phyloP scores from a whole-genome alignment of 2,888 invertebrate species.

The Blastobasis lacticolella region DNA sequence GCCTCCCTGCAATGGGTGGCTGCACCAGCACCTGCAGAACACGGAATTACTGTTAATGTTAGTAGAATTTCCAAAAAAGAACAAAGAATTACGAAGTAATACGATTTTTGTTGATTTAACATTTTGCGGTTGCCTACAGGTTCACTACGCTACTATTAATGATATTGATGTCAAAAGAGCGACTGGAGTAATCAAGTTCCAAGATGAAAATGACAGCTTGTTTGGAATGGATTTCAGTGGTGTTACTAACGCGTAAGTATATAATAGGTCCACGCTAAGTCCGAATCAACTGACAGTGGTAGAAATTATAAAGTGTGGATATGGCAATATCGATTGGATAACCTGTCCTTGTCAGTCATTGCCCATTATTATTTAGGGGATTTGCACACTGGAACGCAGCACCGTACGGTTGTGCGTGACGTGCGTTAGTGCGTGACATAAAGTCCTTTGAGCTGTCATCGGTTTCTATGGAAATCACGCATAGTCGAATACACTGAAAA shows the following conservation, averaged over 20 bases:
- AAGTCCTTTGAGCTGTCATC: no score
- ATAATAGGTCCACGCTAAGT: no score
- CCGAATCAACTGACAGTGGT: no score
- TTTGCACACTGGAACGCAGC: no score
- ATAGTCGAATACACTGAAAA: no score
- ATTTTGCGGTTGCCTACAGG: slow-evolving; percentile 7
- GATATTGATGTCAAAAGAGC: slow-evolving; percentile 26
- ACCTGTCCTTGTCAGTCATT: no score
- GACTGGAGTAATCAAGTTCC: slow-evolving; percentile 15
- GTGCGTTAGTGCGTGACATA: no score
- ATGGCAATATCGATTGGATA: no score
- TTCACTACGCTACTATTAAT: slow-evolving; percentile 20
- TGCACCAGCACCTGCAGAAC: slow-evolving; percentile 10
- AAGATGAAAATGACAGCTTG: slow-evolving; percentile 5
- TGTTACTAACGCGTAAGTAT: slow-evolving; percentile 27
- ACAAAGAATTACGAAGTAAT: not conserved
- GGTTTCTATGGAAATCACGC: no score
- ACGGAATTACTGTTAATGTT: slow-evolving; percentile 34
- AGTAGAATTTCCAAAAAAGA: slow-evolving; percentile 1
- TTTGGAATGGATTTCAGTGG: slow-evolving; percentile 48
- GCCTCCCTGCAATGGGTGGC: slow-evolving; percentile 34
- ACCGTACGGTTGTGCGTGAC: no score
- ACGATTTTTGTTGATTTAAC: not conserved
- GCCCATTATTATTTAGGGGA: no score
- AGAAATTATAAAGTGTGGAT: no score